These are phyloP conservation scores for Cabera pusaria DNA, from an alignment of 2,888 invertebrate species.

Conservation along the genomic window DNA sequence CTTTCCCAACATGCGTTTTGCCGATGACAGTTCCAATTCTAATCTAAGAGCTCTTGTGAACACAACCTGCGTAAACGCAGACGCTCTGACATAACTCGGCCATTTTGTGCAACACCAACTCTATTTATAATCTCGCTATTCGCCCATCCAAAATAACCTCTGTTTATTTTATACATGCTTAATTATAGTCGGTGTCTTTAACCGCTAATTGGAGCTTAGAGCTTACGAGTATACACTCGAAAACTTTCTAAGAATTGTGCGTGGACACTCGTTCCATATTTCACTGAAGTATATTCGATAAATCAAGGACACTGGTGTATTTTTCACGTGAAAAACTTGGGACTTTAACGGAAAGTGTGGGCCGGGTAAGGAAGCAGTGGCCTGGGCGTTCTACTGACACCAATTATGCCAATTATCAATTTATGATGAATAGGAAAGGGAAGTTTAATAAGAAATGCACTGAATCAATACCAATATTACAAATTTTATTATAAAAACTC, in stretches of 20 bases:
- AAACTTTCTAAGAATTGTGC: constrained; percentile 34
- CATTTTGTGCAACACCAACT: constrained; percentile 70
- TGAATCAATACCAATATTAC: too few species aligned
- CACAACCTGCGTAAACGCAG: constrained; percentile 38
- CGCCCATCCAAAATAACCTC: constrained; percentile 65
- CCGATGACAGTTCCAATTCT: constrained; percentile 41
- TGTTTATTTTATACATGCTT: constrained; percentile 64
- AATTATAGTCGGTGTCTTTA: constrained; percentile 77
- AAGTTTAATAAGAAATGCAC: too few species aligned
- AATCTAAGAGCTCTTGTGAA: constrained; percentile 21
- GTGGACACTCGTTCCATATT: constrained; percentile 31
- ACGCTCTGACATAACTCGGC: constrained; percentile 77
- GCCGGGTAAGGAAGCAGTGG: constrained; percentile 28
- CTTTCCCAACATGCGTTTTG: constrained; percentile 12
- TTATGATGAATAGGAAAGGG: constrained; percentile 8
- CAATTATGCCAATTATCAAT: constrained; percentile 25
- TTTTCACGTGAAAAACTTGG: constrained; percentile 31
- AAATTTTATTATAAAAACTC: too few species aligned
- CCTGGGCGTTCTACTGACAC: constrained; percentile 47
- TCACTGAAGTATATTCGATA: constrained; percentile 37
- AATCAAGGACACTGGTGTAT: constrained; percentile 52
- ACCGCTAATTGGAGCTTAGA: constrained; percentile 73
- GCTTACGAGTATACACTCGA: constrained; percentile 45
- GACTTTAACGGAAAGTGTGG: constrained; percentile 23
- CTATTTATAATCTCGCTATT: constrained; percentile 70